Conservation (phyloP, 2,888 invertebrate genomes). For the Enoplolaimus lenunculus region DNA sequence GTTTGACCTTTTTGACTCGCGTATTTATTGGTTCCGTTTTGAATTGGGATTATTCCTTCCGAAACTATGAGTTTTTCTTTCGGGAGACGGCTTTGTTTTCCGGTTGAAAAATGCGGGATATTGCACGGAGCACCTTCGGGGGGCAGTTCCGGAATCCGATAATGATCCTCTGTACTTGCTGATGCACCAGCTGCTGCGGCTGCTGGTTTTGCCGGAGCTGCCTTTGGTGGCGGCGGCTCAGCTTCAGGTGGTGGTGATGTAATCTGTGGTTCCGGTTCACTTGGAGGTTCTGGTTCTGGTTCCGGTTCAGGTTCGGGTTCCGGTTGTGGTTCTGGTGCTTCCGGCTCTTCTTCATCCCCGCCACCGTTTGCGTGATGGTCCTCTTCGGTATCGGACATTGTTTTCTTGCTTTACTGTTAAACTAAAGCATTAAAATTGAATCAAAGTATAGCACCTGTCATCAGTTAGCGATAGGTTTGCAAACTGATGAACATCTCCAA, state of each 20-base stretch:
- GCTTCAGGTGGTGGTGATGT: not conserved
- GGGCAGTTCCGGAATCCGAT: too few species aligned
- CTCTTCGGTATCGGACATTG: not conserved
- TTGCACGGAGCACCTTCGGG: not conserved
- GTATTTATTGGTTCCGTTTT: conserved; percentile 40
- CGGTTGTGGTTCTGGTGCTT: not conserved
- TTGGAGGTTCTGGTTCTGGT: not conserved
- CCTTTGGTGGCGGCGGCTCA: not conserved
- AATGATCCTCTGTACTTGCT: not conserved
- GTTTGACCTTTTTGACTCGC: conserved; percentile 39
- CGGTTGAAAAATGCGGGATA: not conserved
- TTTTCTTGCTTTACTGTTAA: too few species aligned
- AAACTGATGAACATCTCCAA: too few species aligned
- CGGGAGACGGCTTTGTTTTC: conserved; percentile 18
- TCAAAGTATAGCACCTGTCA: too few species aligned
- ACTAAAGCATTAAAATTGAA: too few species aligned
- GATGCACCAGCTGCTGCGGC: not conserved
- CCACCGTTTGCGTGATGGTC: not conserved
- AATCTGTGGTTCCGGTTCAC: not conserved
- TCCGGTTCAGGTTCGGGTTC: not conserved
- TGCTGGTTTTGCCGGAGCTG: not conserved
- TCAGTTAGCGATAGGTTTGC: too few species aligned
- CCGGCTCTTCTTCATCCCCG: too few species aligned
- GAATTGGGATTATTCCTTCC: conserved; percentile 29
- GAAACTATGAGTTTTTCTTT: conserved; percentile 9